Percentiles rank a stretch among this genome's conserved stretches.
These are phyloP conservation scores for Lytechinus pictus DNA, from an alignment of 35 echinoderm and acorn worm genomes.

Conservation along the genomic window DNA sequence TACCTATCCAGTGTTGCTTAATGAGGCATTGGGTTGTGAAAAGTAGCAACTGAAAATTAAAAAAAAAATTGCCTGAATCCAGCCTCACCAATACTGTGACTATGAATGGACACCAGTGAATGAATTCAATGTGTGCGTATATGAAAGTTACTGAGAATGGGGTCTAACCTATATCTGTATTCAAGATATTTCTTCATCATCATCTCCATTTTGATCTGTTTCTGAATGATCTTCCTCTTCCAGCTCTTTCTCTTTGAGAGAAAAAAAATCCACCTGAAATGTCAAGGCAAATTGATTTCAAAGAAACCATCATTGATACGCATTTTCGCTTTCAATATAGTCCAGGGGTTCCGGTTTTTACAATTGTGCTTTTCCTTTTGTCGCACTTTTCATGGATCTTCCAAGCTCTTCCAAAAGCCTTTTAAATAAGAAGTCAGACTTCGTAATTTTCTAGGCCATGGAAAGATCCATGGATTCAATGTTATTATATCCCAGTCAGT, in stretches of 20 bases:
- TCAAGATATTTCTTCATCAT: neutral
- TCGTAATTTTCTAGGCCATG: neutral
- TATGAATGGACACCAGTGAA: no score
- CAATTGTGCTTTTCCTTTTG: neutral
- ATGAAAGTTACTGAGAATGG: no score
- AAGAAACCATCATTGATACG: neutral
- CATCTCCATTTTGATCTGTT: neutral
- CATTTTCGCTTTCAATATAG: neutral
- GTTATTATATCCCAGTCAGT: neutral
- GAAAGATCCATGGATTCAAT: neutral
- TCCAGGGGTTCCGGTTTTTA: neutral
- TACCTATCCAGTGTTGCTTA: no score
- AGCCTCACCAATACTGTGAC: no score
- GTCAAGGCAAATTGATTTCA: slow-evolving; percentile 5
- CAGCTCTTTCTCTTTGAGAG: neutral
- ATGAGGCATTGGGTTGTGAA: no score
- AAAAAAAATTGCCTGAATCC: no score
- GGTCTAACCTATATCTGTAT: neutral
- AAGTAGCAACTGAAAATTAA: no score
- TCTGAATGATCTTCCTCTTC: neutral
- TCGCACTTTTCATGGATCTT: neutral
- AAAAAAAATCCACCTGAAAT: neutral
- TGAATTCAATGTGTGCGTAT: no score
- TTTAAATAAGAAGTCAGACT: neutral
- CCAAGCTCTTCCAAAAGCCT: neutral